Conservation (phyloP, 2,888 invertebrate species). For the Oligia fasciuncula region DNA sequence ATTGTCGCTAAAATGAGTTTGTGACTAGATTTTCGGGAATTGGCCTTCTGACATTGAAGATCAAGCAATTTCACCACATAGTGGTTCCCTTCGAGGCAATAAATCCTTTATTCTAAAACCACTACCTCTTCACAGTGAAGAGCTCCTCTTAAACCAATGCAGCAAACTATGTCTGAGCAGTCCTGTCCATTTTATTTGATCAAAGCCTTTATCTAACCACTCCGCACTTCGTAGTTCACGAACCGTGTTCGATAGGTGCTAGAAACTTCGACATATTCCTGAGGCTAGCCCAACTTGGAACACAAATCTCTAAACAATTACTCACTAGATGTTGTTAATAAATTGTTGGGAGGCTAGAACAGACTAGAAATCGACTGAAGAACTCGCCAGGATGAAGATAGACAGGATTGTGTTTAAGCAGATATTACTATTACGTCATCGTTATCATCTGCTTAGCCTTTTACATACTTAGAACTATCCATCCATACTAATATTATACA, state of each 20-base stretch:
- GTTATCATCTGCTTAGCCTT: too few relatives aligned
- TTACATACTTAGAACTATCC: too few relatives aligned
- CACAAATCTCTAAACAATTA: slow-evolving; percentile 47
- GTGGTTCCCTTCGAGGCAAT: too few relatives aligned
- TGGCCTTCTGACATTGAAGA: too few relatives aligned
- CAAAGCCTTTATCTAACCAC: slow-evolving; percentile 39
- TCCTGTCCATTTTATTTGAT: slow-evolving; percentile 39
- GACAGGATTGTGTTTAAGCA: not conserved
- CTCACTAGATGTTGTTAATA: slow-evolving; percentile 25
- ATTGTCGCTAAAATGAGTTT: too few relatives aligned
- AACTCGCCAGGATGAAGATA: not conserved
- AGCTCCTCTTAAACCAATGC: slow-evolving; percentile 17
- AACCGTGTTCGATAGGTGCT: slow-evolving; percentile 31
- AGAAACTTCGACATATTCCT: slow-evolving; percentile 54
- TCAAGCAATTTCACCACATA: not conserved
- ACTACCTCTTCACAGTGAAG: not conserved
- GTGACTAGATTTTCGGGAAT: too few relatives aligned
- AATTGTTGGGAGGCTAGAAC: slow-evolving; percentile 38
- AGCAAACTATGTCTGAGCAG: slow-evolving; percentile 11
- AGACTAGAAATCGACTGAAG: not conserved
- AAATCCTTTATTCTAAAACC: not conserved
- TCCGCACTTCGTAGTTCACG: slow-evolving; percentile 21
- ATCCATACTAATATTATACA: too few relatives aligned
- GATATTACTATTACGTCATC: not conserved
- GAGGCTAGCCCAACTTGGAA: slow-evolving; percentile 47